These are phyloP conservation scores for Poeciliopsis paucimaculata DNA, from an alignment of 2,797 vertebrate genomes.

Conservation along the genomic window DNA sequence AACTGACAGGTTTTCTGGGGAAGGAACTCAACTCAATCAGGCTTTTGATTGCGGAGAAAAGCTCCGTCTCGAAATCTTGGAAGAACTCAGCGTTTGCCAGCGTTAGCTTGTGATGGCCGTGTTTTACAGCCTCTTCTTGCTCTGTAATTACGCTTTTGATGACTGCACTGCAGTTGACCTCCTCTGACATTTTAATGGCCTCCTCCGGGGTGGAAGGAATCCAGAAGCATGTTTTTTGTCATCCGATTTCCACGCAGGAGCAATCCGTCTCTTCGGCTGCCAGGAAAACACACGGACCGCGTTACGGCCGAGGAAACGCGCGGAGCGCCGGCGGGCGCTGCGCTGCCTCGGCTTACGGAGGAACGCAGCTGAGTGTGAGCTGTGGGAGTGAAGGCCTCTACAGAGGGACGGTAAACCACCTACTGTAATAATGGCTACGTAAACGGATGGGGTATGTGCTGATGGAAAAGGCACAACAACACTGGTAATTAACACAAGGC, in stretches of 20 bases:
- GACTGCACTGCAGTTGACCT: constrained; percentile 39
- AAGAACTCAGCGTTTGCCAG: background rate
- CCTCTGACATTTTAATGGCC: constrained; percentile 49
- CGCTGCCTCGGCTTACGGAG: constrained; percentile 32
- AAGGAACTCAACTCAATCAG: background rate
- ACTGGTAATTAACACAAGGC: constrained; percentile 10
- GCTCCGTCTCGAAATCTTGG: background rate
- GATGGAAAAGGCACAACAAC: background rate
- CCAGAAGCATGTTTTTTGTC: constrained; percentile 38
- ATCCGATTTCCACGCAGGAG: constrained; percentile 44
- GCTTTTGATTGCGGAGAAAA: background rate
- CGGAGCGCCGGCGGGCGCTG: constrained; percentile 29
- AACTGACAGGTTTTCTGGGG: background rate
- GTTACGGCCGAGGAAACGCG: constrained; percentile 42
- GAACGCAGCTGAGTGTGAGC: constrained; percentile 48
- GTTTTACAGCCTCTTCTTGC: constrained; percentile 22
- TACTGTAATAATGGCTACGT: constrained; percentile 18
- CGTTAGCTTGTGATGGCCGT: background rate
- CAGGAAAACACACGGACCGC: constrained; percentile 48
- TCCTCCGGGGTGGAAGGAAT: constrained; percentile 26
- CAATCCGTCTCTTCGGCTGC: constrained; percentile 38
- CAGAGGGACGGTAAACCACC: constrained; percentile 44
- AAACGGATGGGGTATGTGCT: constrained; percentile 20
- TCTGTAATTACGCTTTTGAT: constrained; percentile 24
- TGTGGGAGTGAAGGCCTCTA: constrained; percentile 43